Base-by-base conservation (phyloP, 2,888 invertebrate genomes). In the Drosophila fulvimacula region DNA sequence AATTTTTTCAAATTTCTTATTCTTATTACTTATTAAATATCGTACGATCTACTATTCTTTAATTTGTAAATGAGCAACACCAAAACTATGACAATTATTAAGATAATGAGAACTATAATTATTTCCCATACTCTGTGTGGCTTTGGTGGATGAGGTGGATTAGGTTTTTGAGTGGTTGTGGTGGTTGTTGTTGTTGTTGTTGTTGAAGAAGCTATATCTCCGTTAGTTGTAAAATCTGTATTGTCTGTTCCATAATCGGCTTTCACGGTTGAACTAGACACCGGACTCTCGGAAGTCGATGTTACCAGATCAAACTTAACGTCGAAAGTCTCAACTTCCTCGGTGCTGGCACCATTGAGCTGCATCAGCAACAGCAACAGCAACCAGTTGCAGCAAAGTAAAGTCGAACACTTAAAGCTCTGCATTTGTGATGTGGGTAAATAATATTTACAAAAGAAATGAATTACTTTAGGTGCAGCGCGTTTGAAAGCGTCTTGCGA, bases 1-100 rank as follows among this genome's bases (percentile, higher is more conserved):
- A 5, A 39, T 41, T 10, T 36, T n/a, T n/a, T 0, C 24, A 24
- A 24, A 24, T 0, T 19, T 51, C 19, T 11, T 7, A 32, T 11
- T 21, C n/a, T 1, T 10, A 9, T 30, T 10, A 2, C 2, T 30
- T 30, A 9, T 13, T 48, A 46, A 3, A 73, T 34, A 39, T 53
- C 4, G 15, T 73, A 73, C 1, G 21, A 27, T 6, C 34, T 42
- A 3, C 39, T 30, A 39, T 55, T 58, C 17, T 15, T 58, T 13
- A 32, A 0, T 21, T 27, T 70, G 5, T 41, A 46, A 32, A 58
- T 38, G 0, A 48, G 1, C 6, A 41, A 17, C n/a, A 17, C 38
- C 10, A 44, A 9, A 21, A 2, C 0, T 19, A 32, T 15, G 13
- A 38, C 5, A 39, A 55, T 3, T 11, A 19, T 6, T 15, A 27